Conservation (phyloP, 2,113 vertebrate genomes). For the Microcebus ravelobensis region DNA sequence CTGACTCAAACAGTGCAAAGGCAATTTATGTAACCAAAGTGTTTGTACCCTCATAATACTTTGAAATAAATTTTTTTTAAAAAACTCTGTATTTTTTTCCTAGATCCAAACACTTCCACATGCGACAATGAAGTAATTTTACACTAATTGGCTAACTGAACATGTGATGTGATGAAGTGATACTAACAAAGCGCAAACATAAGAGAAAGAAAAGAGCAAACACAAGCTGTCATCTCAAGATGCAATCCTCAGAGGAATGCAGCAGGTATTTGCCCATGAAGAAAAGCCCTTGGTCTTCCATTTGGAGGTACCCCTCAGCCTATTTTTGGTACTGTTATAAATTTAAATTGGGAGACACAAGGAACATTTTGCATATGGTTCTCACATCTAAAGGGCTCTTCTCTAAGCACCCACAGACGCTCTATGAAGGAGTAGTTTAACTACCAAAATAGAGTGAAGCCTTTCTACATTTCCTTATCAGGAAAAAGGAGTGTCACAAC, state of each 20-base stretch:
- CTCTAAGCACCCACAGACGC: neutral
- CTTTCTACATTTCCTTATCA: neutral
- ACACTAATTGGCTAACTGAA: constrained; percentile 40
- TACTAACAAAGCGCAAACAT: constrained; percentile 56
- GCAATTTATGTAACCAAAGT: no score
- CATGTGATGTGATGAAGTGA: constrained; percentile 28
- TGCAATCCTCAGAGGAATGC: neutral
- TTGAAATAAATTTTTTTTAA: no score
- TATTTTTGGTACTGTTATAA: neutral
- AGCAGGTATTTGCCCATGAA: constrained; percentile 8
- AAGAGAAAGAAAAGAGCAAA: constrained; percentile 43
- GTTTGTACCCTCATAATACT: no score
- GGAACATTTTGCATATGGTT: neutral
- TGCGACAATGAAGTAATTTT: constrained; percentile 15
- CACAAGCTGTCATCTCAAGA: neutral
- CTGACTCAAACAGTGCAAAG: no score
- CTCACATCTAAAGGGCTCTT: neutral
- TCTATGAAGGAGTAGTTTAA: neutral
- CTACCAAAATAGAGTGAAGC: neutral
- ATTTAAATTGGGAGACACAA: constrained; percentile 15
- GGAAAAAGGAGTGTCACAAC: neutral
- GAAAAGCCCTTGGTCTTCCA: neutral
- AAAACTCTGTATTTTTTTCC: neutral
- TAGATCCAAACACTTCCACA: constrained; percentile 5
- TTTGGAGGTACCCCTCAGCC: neutral